Evolutionary conservation across 2,797 vertebrate species (phyloP).

Genomic region (Philypnodon macrostomus): DNA sequence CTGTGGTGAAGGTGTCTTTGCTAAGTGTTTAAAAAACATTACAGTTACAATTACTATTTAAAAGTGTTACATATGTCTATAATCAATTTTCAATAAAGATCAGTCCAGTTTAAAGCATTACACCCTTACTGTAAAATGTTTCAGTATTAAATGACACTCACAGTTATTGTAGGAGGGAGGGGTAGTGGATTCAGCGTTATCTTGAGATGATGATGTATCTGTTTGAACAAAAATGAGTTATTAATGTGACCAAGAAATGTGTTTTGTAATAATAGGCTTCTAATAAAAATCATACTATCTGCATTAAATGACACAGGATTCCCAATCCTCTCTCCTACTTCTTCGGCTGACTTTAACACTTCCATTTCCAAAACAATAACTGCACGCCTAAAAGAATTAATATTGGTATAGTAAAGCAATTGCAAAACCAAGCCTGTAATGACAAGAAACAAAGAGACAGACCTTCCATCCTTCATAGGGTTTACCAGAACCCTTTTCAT

Average conservation of each 20-base stretch:
- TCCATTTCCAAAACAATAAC: constrained; percentile 57
- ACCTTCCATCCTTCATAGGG: constrained; percentile 58
- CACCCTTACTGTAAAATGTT: too few species aligned
- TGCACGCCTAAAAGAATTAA: constrained; percentile 35
- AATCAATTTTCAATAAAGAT: neutral
- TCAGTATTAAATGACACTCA: too few species aligned
- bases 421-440: too few species aligned
- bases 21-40: constrained; percentile 37
- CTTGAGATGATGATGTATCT: constrained; percentile 31
- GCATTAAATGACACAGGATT: constrained; percentile 37
- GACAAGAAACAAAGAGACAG: neutral
- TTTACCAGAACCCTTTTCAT: constrained; percentile 45
- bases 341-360: constrained; percentile 54
- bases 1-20: constrained; percentile 19
- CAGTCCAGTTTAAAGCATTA: neutral
- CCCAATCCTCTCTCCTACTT: constrained; percentile 60
- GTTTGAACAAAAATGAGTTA: constrained; percentile 17
- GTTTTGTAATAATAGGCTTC: constrained; percentile 1
- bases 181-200: constrained; percentile 13
- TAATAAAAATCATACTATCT: constrained; percentile 36
- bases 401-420: too few species aligned
- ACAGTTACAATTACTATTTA: too few species aligned
- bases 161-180: constrained; percentile 30
- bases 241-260: neutral
- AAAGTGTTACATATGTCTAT: too few species aligned